phyloP scores from a whole-genome alignment of 2,797 vertebrate genomes.

The Phalanger gymnotis region DNA sequence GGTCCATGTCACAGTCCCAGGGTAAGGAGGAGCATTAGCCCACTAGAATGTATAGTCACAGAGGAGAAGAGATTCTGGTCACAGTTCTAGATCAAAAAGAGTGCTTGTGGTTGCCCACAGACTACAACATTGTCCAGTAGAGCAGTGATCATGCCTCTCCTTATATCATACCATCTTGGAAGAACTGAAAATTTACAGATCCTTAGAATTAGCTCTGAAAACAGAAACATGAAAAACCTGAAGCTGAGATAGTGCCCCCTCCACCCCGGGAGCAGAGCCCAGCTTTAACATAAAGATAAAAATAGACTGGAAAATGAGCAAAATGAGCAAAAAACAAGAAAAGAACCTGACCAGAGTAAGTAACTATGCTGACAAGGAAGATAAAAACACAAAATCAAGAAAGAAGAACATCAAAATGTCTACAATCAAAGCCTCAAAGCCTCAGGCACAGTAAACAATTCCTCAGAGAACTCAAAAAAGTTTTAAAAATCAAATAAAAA shows the following conservation, averaged over 20 bases:
- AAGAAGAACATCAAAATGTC: background rate
- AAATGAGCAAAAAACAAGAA: background rate
- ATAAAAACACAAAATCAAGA: background rate
- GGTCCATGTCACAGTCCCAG: no score
- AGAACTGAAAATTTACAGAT: background rate
- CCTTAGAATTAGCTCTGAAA: background rate
- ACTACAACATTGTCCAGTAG: background rate
- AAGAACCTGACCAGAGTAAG: background rate
- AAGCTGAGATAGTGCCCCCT: background rate
- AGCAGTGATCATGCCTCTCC: no score
- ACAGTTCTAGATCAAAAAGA: background rate
- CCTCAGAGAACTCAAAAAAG: background rate
- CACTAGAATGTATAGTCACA: no score
- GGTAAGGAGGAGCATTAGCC: no score
- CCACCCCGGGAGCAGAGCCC: background rate
- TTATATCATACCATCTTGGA: background rate
- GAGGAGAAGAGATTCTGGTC: background rate
- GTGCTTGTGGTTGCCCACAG: background rate
- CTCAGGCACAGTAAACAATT: background rate
- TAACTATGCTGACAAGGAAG: no score
- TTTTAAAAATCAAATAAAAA: background rate
- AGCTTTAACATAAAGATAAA: background rate
- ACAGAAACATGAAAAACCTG: background rate
- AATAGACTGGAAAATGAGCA: background rate
- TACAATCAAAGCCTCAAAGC: background rate